Evolutionary conservation across 2,797 vertebrate genomes (phyloP).

Genomic region (Sebastes cheni): DNA sequence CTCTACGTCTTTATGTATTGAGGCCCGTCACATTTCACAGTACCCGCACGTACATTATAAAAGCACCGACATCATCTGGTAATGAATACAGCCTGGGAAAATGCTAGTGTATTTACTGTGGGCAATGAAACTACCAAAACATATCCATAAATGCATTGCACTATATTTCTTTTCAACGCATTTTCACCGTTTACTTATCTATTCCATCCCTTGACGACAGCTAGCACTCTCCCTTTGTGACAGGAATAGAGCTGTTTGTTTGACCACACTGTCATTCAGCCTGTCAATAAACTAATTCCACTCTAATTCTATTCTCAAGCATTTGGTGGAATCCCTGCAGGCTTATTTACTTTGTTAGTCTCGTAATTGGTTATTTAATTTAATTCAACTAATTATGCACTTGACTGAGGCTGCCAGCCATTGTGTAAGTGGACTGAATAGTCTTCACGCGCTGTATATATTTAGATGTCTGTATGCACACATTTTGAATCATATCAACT

Average conservation of each 20-base stretch:
- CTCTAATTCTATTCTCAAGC: constrained; percentile 77
- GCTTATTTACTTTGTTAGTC: constrained; percentile 83
- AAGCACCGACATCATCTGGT: neutral
- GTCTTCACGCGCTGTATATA: constrained; percentile 51
- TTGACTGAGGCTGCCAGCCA: constrained; percentile 76
- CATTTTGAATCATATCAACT: constrained; percentile 59
- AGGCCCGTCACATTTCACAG: neutral
- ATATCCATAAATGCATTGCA: neutral
- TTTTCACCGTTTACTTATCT: constrained; percentile 2
- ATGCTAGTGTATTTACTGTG: neutral
- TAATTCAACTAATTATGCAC: constrained; percentile 82
- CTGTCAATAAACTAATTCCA: constrained; percentile 81
- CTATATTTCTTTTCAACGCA: neutral
- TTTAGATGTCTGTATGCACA: constrained; percentile 57
- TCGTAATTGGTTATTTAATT: constrained; percentile 85
- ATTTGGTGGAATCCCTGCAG: constrained; percentile 76
- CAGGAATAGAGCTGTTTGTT: constrained; percentile 61
- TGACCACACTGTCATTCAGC: constrained; percentile 70
- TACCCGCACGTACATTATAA: neutral
- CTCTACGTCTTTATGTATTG: neutral
- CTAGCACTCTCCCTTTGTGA: constrained; percentile 29
- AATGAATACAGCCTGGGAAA: neutral
- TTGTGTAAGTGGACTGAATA: constrained; percentile 70
- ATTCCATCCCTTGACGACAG: constrained; percentile 24
- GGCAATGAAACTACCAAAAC: neutral